Percentiles rank a stretch among this genome's conserved stretches.
These are phyloP conservation scores for Epizoanthus ramosus DNA, from an alignment of 92 coral and sea anemone species.

Conservation along the genomic window DNA sequence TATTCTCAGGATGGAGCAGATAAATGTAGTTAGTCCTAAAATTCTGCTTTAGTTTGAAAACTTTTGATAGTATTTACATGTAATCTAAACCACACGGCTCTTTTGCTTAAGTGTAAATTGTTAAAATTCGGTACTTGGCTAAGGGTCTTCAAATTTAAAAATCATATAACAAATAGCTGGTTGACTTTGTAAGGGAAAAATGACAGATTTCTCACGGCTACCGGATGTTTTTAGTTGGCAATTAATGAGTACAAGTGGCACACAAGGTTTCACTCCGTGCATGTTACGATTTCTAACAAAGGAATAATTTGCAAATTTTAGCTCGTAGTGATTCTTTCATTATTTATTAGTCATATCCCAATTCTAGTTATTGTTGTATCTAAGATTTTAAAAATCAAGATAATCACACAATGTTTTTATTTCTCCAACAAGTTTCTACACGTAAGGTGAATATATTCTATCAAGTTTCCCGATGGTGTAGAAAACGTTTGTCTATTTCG, in stretches of 20 bases:
- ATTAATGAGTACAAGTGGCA: conserved; percentile 15
- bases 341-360: conserved; percentile 31
- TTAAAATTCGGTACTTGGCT: conserved; percentile 26
- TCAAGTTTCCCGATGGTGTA: not conserved
- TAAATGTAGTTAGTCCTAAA: conserved; percentile 4
- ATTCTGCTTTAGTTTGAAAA: not conserved
- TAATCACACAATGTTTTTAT: not conserved
- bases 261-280: conserved; percentile 14
- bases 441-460: not conserved
- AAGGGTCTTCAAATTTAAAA: conserved; percentile 12
- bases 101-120: conserved; percentile 5
- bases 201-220: conserved; percentile 9
- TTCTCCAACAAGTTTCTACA: not conserved
- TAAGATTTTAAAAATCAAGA: conserved; percentile 14
- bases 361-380: conserved; percentile 16
- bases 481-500: not conserved
- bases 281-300: conserved; percentile 21
- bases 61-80: not conserved
- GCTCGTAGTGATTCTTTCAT: conserved; percentile 22
- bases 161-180: conserved; percentile 2
- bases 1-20: conserved; percentile 2
- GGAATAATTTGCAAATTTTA: conserved; percentile 42
- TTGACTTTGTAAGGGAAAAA: conserved; percentile 13
- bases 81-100: not conserved
- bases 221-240: conserved; percentile 41